These are phyloP conservation scores for Sinopyrophorus schimmeli DNA, from an alignment of 2,888 invertebrate genomes.

Conservation along the genomic window DNA sequence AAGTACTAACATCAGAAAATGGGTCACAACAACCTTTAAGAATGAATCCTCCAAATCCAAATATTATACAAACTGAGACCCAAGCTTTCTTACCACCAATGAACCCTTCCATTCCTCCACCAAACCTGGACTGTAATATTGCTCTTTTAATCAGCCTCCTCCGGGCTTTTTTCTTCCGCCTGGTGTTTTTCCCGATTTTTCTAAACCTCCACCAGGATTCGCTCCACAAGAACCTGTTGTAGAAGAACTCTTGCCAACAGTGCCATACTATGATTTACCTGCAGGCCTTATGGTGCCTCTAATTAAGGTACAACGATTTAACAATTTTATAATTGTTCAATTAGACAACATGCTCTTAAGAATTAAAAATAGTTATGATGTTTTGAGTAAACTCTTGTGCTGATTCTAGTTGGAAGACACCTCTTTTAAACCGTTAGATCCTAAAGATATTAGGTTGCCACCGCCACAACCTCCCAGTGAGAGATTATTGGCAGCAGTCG, in stretches of 20 bases:
- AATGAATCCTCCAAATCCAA: slow-evolving; percentile 38
- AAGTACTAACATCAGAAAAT: slow-evolving; percentile 22
- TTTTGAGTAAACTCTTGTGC: slow-evolving; percentile 34
- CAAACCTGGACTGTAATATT: slow-evolving; percentile 32
- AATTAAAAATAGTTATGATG: slow-evolving; percentile 9
- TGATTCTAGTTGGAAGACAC: slow-evolving; percentile 78
- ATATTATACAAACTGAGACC: slow-evolving; percentile 37
- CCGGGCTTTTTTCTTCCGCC: slow-evolving; percentile 59
- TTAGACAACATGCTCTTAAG: slow-evolving; percentile 14
- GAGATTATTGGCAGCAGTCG: slow-evolving; percentile 87
- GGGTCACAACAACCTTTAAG: slow-evolving; percentile 36
- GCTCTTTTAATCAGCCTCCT: slow-evolving; percentile 60
- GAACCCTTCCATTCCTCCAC: slow-evolving; percentile 52
- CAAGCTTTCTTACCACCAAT: slow-evolving; percentile 42
- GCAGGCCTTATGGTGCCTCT: slow-evolving; percentile 98
- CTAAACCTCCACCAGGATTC: slow-evolving; percentile 86
- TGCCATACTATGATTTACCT: too few relatives aligned
- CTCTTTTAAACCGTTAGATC: slow-evolving; percentile 87
- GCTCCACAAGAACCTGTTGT: slow-evolving; percentile 60
- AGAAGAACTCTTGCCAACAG: slow-evolving; percentile 83
- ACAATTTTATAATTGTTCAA: slow-evolving; percentile 13
- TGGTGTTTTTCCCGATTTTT: slow-evolving; percentile 76
- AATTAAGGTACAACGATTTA: slow-evolving; percentile 68
- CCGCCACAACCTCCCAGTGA: slow-evolving; percentile 96
- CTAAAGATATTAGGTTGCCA: slow-evolving; percentile 87